These are phyloP conservation scores for Stichodactyla mertensii DNA, from an alignment of 64 coral and sea anemone genomes.

Conservation along the genomic window DNA sequence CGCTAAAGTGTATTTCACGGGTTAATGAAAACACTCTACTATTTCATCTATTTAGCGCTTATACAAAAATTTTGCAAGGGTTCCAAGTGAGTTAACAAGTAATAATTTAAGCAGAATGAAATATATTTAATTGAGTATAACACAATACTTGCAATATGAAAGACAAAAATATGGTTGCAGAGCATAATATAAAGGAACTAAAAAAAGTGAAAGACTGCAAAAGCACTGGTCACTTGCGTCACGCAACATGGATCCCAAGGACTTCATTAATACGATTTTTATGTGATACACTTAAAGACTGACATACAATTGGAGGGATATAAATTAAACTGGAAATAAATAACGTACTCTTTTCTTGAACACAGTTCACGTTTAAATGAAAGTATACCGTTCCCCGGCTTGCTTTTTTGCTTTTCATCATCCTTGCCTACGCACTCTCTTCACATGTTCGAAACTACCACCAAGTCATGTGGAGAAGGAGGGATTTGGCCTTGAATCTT, in stretches of 20 bases:
- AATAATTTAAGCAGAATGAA: no score
- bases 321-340: conserved; percentile 35
- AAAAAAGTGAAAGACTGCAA: no score
- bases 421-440: conserved; percentile 29
- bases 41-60: no score
- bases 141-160: no score
- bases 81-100: no score
- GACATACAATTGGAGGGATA: not conserved
- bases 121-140: no score
- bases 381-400: conserved; percentile 55
- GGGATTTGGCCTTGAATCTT: conserved; percentile 27
- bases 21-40: no score
- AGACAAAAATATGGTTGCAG: no score
- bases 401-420: conserved; percentile 19
- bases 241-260: not conserved
- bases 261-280: not conserved
- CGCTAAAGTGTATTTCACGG: no score
- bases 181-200: no score
- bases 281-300: not conserved
- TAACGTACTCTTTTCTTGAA: conserved; percentile 2
- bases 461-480: conserved; percentile 40
- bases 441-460: conserved; percentile 33
- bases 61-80: no score
- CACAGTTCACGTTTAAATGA: conserved; percentile 24
- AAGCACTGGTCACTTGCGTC: not conserved